Conservation (phyloP, 2,888 invertebrate genomes). For the Rosalia funebris region DNA sequence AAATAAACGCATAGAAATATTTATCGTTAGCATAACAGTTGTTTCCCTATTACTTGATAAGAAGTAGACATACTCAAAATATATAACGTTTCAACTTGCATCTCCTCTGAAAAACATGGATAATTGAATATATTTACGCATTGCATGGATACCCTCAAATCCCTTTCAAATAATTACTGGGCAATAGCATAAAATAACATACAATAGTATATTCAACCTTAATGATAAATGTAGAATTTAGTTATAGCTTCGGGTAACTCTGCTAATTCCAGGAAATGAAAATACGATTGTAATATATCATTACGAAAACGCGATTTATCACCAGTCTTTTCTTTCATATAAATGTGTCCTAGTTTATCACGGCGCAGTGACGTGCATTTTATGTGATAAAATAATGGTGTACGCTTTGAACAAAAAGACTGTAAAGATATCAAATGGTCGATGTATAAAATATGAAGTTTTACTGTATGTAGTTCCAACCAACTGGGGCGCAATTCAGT, state of each 20-base stretch:
- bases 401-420: conserved; percentile 20
- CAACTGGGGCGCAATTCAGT: conserved; percentile 20
- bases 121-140: no score
- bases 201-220: no score
- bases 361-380: conserved; percentile 8
- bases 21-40: no score
- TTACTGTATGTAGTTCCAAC: conserved; percentile 21
- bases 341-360: conserved; percentile 14
- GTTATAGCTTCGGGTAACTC: background rate
- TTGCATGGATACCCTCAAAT: no score
- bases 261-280: background rate
- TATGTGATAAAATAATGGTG: conserved; percentile 17
- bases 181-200: no score
- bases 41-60: no score
- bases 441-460: conserved; percentile 32
- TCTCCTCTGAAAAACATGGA: no score
- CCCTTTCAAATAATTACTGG: no score
- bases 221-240: no score
- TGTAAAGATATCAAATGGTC: conserved; percentile 30
- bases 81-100: no score
- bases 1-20: no score
- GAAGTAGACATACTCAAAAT: no score
- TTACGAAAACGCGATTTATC: conserved; percentile 7
- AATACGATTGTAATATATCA: conserved; percentile 4
- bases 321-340: conserved; percentile 1